Evolutionary conservation across 2,113 vertebrate species (phyloP).

Genomic region (Coryphaenoides rupestris): DNA sequence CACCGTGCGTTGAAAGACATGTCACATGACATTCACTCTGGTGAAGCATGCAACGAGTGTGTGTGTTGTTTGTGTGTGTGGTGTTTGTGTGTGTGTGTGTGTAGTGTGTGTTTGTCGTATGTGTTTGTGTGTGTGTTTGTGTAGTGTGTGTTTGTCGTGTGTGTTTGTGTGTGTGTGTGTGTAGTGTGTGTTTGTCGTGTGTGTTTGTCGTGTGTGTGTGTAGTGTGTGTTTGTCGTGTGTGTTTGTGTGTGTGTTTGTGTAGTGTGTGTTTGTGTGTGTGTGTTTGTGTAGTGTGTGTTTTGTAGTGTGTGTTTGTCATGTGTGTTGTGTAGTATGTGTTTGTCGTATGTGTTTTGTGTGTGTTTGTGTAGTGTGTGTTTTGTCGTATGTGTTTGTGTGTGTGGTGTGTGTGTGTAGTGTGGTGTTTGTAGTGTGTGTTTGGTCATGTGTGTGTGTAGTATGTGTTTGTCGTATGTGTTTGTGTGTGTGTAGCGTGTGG

Average conservation of each 20-base stretch:
- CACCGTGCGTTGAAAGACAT: too few species aligned
- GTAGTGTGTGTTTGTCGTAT: neutral
- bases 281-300: neutral
- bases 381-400: too few species aligned
- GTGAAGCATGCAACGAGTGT: too few species aligned
- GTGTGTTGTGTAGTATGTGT: neutral
- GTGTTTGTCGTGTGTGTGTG: too few species aligned
- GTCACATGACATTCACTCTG: too few species aligned
- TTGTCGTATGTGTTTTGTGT: neutral
- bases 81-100: too few species aligned
- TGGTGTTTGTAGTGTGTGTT: neutral
- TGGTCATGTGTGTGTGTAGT: neutral
- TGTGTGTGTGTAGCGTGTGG: too few species aligned
- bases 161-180: too few species aligned
- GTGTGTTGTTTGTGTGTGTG: slow-evolving; percentile 7
- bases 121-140: too few species aligned
- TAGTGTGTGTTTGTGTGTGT: neutral
- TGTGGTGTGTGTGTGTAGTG: neutral
- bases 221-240: neutral
- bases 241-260: too few species aligned
- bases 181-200: neutral
- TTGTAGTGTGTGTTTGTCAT: too few species aligned
- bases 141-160: neutral
- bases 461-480: too few species aligned
- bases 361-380: neutral